Evolutionary conservation across 64 coral and sea anemone species (phyloP), one percentile per base, ranked within the genome.

Genomic region (Porites lutea): DNA sequence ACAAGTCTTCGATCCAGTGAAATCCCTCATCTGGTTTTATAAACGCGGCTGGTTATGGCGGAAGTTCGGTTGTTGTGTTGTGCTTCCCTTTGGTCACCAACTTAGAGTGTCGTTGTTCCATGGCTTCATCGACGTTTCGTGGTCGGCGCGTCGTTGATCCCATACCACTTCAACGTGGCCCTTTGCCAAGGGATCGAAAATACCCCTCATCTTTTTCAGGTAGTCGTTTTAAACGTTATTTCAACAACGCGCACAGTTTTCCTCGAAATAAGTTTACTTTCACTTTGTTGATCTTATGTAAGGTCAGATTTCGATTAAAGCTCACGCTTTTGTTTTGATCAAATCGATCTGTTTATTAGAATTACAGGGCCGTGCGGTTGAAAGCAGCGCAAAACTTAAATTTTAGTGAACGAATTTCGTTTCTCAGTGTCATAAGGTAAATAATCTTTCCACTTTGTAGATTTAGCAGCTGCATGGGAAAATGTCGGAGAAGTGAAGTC

Each of bases 101-200:
- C 59, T 37, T 55, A 49, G 21, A 82, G 68, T 59, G 59, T 9
- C 13, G 18, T 37, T 21, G 46, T 87, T 85, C 63, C 45, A 93
- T 93, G 91, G 60, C 91, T 87, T 93, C 91, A 2, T 78, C 71
- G 51, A 76, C 54, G 48, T 93, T 93, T 85, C 91, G 91, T 87
- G 91, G 71, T 78, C 81, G 91, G 9, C 91, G 91, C 13, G 27
- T 87, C 19, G 82, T 75, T 22, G 91, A 93, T 93, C 91, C 91
- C 53, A 20, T 87, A 7, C 91, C 91, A 19, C 65, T 87, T 48
- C 91, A 93, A 22, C 82, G 73, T 87, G 82, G 91, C 12, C 63
- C 82, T 77, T 58, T 87, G n/a, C 67, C 82, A 37, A 76, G 73
- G 48, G 83, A 86, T 77, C 44, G 69, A 53, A 93, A 85, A 60